Evolutionary conservation across 2,888 invertebrate genomes (phyloP).

Genomic region (Tenthredo amoena): DNA sequence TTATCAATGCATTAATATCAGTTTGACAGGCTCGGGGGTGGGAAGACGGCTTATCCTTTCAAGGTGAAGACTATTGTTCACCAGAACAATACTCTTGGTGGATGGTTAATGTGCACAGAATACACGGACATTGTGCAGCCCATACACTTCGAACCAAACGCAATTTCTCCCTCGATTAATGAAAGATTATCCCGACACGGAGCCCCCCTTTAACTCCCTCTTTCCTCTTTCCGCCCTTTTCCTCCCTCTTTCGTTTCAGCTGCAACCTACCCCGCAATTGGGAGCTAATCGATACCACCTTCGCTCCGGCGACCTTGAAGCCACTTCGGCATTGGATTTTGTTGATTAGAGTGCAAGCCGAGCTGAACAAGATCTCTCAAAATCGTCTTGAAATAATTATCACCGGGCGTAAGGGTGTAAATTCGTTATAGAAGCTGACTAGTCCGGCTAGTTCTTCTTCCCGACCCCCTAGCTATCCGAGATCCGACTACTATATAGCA

Average conservation of each 20-base stretch:
- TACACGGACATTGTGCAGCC: constrained; percentile 35
- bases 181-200: constrained; percentile 47
- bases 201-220: not conserved
- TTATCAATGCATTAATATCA: constrained; percentile 50
- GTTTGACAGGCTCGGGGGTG: constrained; percentile 35
- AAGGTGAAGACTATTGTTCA: constrained; percentile 45
- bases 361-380: not conserved
- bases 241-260: constrained; percentile 14
- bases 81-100: constrained; percentile 33
- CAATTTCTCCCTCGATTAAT: constrained; percentile 46
- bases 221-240: not conserved
- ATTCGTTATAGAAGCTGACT: not conserved
- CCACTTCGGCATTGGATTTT: not conserved
- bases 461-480: not conserved
- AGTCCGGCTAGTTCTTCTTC: not conserved
- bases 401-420: no score
- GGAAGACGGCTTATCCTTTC: constrained; percentile 43
- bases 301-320: constrained; percentile 28
- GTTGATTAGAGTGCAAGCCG: not conserved
- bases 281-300: constrained; percentile 48
- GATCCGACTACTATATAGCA: not conserved
- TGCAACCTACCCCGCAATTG: constrained; percentile 33
- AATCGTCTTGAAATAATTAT: not conserved
- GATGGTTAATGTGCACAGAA: constrained; percentile 45
- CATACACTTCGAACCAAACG: constrained; percentile 38